Evolutionary conservation across 2,113 vertebrate species (phyloP).

Genomic region (Bubo scandiacus): DNA sequence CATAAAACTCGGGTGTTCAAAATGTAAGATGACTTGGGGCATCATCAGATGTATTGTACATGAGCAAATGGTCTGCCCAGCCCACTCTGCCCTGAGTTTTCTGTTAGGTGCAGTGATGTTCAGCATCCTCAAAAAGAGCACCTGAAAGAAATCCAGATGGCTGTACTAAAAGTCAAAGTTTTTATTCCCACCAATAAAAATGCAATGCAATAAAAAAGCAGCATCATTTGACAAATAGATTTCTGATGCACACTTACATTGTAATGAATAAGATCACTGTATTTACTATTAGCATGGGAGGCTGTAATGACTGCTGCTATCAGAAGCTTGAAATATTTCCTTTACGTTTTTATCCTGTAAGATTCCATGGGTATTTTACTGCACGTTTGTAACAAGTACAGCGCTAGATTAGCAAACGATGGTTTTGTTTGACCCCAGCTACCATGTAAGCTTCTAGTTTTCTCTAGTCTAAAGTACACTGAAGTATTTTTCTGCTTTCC

Average conservation of each 20-base stretch:
- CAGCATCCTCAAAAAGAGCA: neutral
- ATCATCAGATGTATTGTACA: neutral
- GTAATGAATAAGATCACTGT: neutral
- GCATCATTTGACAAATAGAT: neutral
- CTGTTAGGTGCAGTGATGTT: neutral
- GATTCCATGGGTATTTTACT: neutral
- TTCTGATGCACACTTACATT: neutral
- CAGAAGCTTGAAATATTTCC: constrained; percentile 51
- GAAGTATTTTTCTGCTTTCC: constrained; percentile 82
- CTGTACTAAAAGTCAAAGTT: neutral
- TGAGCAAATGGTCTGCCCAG: neutral
- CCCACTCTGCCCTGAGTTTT: neutral
- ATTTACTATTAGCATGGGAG: constrained; percentile 1
- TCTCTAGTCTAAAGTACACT: constrained; percentile 76
- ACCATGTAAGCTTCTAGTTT: constrained; percentile 66
- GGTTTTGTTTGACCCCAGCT: constrained; percentile 53
- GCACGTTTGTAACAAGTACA: constrained; percentile 48
- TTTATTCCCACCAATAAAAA: neutral
- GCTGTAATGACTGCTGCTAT: neutral
- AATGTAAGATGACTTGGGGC: neutral
- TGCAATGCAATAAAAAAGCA: neutral
- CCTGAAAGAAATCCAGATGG: neutral
- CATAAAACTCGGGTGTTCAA: neutral
- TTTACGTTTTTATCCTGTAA: constrained; percentile 57
- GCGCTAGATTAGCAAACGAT: constrained; percentile 55